Percentiles rank a stretch among this genome's conserved stretches.
phyloP scores from a whole-genome alignment of 2,797 vertebrate genomes.

The Epinephelus coioides region DNA sequence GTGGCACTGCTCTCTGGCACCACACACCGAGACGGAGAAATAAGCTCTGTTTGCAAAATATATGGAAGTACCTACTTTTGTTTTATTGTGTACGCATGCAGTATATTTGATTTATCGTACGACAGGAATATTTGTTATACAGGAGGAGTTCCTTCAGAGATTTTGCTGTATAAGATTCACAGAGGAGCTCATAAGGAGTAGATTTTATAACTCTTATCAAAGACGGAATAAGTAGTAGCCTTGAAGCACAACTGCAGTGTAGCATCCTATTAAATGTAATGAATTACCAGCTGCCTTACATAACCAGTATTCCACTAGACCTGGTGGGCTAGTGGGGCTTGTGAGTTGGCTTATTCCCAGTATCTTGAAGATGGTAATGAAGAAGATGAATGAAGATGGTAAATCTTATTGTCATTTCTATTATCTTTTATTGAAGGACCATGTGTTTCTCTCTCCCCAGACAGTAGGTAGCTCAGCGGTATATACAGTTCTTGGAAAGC shows the following conservation, averaged over 20 bases:
- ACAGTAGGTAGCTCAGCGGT: slow-evolving; percentile 68
- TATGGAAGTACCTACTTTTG: slow-evolving; percentile 40
- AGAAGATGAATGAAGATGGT: slow-evolving; percentile 79
- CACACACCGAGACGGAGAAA: slow-evolving; percentile 39
- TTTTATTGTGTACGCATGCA: slow-evolving; percentile 52
- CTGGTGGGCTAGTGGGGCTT: slow-evolving; percentile 45
- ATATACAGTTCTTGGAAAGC: slow-evolving; percentile 69
- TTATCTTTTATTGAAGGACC: slow-evolving; percentile 81
- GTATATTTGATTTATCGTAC: slow-evolving; percentile 54
- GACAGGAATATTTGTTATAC: slow-evolving; percentile 42
- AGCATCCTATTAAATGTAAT: slow-evolving; percentile 77
- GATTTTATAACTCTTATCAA: slow-evolving; percentile 69
- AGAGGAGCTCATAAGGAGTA: slow-evolving; percentile 46
- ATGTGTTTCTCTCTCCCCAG: slow-evolving; percentile 68
- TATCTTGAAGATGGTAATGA: slow-evolving; percentile 72
- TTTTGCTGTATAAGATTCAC: slow-evolving; percentile 40
- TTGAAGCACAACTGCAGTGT: slow-evolving; percentile 62
- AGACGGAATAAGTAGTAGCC: slow-evolving; percentile 62
- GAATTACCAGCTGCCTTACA: slow-evolving; percentile 72
- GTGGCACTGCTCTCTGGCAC: slow-evolving; percentile 24
- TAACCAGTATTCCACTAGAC: slow-evolving; percentile 51
- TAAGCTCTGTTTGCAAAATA: slow-evolving; percentile 45
- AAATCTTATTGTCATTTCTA: slow-evolving; percentile 83
- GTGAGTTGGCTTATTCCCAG: slow-evolving; percentile 57
- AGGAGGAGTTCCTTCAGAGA: slow-evolving; percentile 22